Conservation (phyloP, 2,113 vertebrate genomes). For the Kryptolebias marmoratus region DNA sequence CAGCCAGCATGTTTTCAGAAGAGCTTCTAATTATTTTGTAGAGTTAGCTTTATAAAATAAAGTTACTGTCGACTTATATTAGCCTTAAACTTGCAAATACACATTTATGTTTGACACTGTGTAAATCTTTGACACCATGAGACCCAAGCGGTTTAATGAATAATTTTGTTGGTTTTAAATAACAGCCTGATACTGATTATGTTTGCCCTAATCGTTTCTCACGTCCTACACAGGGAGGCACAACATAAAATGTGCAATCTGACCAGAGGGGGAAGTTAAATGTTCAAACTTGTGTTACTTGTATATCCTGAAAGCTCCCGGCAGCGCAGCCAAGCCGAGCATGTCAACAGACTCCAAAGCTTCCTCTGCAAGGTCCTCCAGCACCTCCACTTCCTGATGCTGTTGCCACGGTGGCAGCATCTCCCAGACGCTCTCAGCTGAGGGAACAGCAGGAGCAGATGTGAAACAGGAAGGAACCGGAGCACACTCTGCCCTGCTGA, state of each 20-base stretch:
- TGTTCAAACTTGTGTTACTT: conserved; percentile 58
- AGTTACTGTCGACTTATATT: not conserved
- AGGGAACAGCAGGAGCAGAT: conserved; percentile 9
- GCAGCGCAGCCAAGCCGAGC: conserved; percentile 71
- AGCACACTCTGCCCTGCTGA: not conserved
- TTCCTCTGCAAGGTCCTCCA: conserved; percentile 65
- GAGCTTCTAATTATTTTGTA: too few species aligned
- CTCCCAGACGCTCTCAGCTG: conserved; percentile 73
- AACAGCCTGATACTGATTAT: too few species aligned
- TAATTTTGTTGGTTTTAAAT: too few species aligned
- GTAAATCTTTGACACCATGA: too few species aligned
- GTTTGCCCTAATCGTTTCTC: not conserved
- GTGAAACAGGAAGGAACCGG: not conserved
- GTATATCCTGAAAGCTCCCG: conserved; percentile 79
- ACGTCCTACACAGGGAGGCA: not conserved
- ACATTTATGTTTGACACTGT: too few species aligned
- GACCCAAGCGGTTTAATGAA: too few species aligned
- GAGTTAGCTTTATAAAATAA: not conserved
- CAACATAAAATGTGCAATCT: too few species aligned
- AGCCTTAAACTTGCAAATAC: too few species aligned
- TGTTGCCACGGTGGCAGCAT: conserved; percentile 66
- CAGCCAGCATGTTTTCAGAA: not conserved
- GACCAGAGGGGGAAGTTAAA: not conserved
- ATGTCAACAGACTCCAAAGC: conserved; percentile 68
- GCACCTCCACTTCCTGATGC: conserved; percentile 56